Evolutionary conservation across 2,797 vertebrate genomes (phyloP).

Genomic region (Hylomyscus alleni): DNA sequence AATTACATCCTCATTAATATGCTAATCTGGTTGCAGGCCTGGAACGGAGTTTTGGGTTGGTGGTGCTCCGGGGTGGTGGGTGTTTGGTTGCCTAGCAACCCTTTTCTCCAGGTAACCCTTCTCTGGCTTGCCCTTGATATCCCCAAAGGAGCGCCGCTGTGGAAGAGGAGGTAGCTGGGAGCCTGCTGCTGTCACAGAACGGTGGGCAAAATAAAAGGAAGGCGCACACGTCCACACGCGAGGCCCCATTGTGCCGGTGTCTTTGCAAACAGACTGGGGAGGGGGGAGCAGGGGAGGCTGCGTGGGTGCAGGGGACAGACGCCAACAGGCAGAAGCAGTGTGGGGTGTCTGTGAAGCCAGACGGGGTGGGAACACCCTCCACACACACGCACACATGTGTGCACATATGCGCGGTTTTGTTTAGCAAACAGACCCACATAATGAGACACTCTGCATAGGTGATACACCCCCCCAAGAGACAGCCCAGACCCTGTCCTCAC

Average conservation of each 20-base stretch:
- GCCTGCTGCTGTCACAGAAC: slow-evolving; percentile 84
- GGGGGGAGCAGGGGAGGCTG: background rate
- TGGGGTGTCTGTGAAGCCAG: slow-evolving; percentile 60
- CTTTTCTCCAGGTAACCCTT: slow-evolving; percentile 92
- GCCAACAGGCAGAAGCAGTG: slow-evolving; percentile 14
- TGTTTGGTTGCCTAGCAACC: slow-evolving; percentile 91
- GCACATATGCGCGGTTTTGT: slow-evolving; percentile 73
- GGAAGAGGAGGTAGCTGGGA: slow-evolving; percentile 83
- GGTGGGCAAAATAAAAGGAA: slow-evolving; percentile 81
- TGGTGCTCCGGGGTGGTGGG: slow-evolving; percentile 88
- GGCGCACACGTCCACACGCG: slow-evolving; percentile 39
- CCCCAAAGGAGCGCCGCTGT: slow-evolving; percentile 88
- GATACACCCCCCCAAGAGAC: too few species aligned
- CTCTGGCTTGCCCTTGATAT: slow-evolving; percentile 91
- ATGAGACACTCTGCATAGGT: slow-evolving; percentile 20
- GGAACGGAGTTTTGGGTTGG: slow-evolving; percentile 92
- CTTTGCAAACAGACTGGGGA: slow-evolving; percentile 71
- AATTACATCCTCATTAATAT: slow-evolving; percentile 95
- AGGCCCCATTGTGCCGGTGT: slow-evolving; percentile 68
- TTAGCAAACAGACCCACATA: slow-evolving; percentile 57
- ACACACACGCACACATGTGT: background rate
- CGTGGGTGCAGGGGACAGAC: background rate
- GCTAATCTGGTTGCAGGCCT: slow-evolving; percentile 93
- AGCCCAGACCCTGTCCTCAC: background rate
- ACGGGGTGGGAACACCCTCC: slow-evolving; percentile 24